phyloP scores from a whole-genome alignment of 2,113 vertebrate species.

The Semnornis frantzii region DNA sequence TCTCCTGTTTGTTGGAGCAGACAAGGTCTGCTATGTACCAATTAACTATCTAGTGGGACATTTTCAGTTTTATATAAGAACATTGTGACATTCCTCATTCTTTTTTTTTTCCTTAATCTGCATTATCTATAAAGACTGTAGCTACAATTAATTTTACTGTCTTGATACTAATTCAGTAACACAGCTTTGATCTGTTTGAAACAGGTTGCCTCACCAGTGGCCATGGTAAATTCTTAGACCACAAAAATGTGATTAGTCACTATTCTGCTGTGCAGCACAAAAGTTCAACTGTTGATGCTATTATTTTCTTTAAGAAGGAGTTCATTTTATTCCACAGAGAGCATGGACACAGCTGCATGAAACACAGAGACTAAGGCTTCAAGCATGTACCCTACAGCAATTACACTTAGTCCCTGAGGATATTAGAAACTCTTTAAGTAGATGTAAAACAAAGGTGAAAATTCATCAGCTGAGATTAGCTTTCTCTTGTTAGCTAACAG shows the following conservation, averaged over 20 bases:
- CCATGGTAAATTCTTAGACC: neutral
- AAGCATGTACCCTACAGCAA: neutral
- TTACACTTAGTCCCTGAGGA: neutral
- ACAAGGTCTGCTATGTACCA: neutral
- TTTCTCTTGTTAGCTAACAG: conserved; percentile 25
- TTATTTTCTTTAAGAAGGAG: neutral
- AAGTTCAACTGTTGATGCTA: neutral
- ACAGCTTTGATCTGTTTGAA: neutral
- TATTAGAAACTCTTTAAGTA: conserved; percentile 5
- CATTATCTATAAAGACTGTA: neutral
- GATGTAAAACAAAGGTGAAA: neutral
- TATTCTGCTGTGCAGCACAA: neutral
- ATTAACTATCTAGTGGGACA: neutral
- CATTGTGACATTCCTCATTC: neutral
- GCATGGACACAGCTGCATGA: neutral
- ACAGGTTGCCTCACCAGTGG: neutral
- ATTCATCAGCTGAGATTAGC: neutral
- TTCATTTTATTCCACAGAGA: neutral
- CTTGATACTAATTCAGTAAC: neutral
- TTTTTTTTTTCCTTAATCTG: neutral
- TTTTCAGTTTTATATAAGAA: neutral
- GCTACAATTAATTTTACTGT: neutral
- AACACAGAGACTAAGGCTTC: neutral
- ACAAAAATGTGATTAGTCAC: neutral
- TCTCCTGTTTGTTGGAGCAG: neutral